These are phyloP conservation scores for Noctua janthe DNA, from an alignment of 2,888 invertebrate species.

Conservation along the genomic window DNA sequence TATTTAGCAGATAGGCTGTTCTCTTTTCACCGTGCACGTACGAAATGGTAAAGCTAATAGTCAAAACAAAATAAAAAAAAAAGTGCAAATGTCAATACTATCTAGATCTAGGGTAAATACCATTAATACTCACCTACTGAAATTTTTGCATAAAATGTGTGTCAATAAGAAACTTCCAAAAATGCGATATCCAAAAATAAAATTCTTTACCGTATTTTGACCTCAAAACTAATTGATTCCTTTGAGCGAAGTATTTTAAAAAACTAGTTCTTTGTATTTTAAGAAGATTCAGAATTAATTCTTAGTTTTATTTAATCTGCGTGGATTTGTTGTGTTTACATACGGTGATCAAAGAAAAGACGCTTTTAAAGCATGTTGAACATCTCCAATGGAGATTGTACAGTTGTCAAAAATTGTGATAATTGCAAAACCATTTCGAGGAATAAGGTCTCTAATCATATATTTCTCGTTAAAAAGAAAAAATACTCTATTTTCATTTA, in stretches of 20 bases:
- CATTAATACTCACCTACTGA: not conserved
- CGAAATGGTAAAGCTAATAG: not conserved
- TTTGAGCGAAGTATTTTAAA: not conserved
- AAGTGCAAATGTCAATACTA: not conserved
- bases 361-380: not conserved
- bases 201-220: not conserved
- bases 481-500: too few relatives aligned
- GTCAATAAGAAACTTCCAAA: not conserved
- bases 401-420: too few relatives aligned
- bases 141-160: not conserved
- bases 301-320: not conserved
- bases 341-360: not conserved
- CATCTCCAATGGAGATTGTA: too few relatives aligned
- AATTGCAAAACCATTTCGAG: too few relatives aligned
- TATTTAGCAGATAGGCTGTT: not conserved
- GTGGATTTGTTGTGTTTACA: not conserved
- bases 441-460: too few relatives aligned
- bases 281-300: not conserved
- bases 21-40: not conserved
- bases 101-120: not conserved
- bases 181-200: conserved; percentile 1
- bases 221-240: not conserved
- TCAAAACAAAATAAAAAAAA: not conserved
- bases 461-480: too few relatives aligned
- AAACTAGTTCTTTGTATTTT: not conserved